These are phyloP conservation scores for Trachemys scripta DNA, from an alignment of 2,113 vertebrate species.

Conservation along the genomic window DNA sequence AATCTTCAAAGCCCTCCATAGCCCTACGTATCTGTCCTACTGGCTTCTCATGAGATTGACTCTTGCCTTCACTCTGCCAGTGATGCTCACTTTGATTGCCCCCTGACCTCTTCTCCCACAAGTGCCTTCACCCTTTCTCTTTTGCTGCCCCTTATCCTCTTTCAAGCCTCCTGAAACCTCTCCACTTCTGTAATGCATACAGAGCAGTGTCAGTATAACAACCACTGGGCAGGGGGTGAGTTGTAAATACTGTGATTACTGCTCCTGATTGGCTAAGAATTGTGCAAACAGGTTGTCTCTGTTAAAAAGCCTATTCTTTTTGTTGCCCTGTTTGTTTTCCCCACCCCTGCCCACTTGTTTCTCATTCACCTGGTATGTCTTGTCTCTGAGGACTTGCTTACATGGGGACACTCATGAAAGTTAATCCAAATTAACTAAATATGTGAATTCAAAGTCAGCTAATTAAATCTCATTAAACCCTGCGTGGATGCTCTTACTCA, in stretches of 20 bases:
- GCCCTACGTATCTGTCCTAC: not conserved
- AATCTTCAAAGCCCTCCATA: not conserved
- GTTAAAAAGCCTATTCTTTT: not conserved
- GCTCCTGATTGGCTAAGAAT: not conserved
- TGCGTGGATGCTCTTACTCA: not conserved
- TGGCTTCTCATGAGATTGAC: not conserved
- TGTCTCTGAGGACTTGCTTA: not conserved
- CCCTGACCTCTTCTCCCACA: not conserved
- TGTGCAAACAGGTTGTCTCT: not conserved
- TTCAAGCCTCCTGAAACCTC: rapidly evolving
- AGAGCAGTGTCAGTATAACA: not conserved
- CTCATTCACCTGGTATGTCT: not conserved
- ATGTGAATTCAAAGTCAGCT: not conserved
- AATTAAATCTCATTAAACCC: not conserved
- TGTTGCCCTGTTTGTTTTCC: not conserved
- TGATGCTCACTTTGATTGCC: not conserved
- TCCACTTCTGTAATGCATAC: not conserved
- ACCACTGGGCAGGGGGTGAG: not conserved
- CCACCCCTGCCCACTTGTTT: not conserved
- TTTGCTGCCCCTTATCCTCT: not conserved
- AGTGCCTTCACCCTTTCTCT: not conserved
- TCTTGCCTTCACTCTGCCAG: not conserved
- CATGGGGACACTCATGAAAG: not conserved
- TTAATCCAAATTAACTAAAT: not conserved
- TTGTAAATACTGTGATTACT: not conserved